Base-by-base conservation (phyloP, 35 echinoderm and acorn worm species). In the Heliocidaris tuberculata region DNA sequence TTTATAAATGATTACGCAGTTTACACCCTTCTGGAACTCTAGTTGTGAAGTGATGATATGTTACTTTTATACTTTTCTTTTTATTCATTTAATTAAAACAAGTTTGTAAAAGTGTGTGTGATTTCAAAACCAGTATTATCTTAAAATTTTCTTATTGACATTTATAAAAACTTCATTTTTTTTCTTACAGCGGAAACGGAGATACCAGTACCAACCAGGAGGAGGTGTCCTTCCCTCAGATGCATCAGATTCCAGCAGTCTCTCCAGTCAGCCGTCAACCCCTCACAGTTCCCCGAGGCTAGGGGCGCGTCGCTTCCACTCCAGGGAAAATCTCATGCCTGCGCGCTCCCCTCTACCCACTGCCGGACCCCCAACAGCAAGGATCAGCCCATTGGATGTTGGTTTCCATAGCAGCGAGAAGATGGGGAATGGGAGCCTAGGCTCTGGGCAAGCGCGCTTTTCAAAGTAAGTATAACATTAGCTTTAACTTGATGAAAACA, bases 191-290 rank as follows among this genome's bases (percentile, higher is more conserved):
- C 96, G 96, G 54, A 98, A 98, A 60, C 85, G 94, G 19, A 92
- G 50, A 47, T 31, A 94, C 47, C 85, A 86, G 48, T 48, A 95
- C 24, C 47, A 88, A 5, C 92, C 48, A 31, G 85, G 92, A 60
- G 47, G 95, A 60, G 70, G 60, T 60, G n/a, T 93, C 7, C 85
- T 85, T 29, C 48, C 97, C 9, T 96, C 97, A 48, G 96, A 96
- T 94, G 96, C 97, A 12, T 98, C 97, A 29, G 97, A 98, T 49
- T 98, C 97, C 19, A 95, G 95, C 52, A 96, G 97, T 89, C 95
- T 98, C 92, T 98, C 97, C 31, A 98, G 97, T 48, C 97, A 98
- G 91, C 96, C 94, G 12, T 98, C 97, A 8, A 98, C 97, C 12
- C 97, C 97, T 15, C 85, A 95, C 49, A 86, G 95, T 5, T 98